Evolutionary conservation across 2,888 invertebrate species (phyloP), one percentile per base, ranked within the genome.

Genomic region (Thereva nobilitata): DNA sequence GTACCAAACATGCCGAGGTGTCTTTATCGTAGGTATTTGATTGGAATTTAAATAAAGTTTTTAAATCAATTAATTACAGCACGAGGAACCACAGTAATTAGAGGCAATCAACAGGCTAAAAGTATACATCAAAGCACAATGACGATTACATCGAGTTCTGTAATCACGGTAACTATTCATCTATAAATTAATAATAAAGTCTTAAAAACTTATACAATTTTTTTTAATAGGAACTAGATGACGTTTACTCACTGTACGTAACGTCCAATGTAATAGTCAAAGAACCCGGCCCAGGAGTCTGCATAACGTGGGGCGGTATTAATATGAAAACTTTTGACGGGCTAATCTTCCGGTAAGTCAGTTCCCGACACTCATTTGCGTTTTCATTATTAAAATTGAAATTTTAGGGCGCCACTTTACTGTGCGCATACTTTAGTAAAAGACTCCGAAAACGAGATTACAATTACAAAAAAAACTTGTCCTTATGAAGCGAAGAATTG

Each of bases 301-400:
- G 95, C 74, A 86, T 89, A 65, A 87, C 89, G 2, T 95, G 94
- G 94, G 88, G 89, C 35, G 90, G 90, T 41, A 83, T 85, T 10
- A 93, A 93, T 79, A 89, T 89, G 73, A 91, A 92, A 78, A 93
- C 93, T 0, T 94, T 94, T 75, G 93, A 95, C 80, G 92, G 92
- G 5, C 85, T 86, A 73, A 85, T 93, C 54, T 89, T 86, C 75
- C 88, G 87, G 89, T 89, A 71, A 71, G 75, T 72, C 6, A 23
- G 1, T 8, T 52, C 4, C 9, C 34, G 4, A 56, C 4, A 9
- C 38, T 10, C 37, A 8, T 34, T 23, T 23, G 23, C 23, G 12
- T 10, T 38, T 4, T 49, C 9, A 38, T 38, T 5, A 35, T 9
- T 57, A 23, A 10, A 2, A 12, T 5, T 23, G 3, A 42, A 42